Evolutionary conservation across 2,113 vertebrate genomes (phyloP), one percentile per base, ranked within the genome.

Genomic region (Campylorhamphus procurvoides): DNA sequence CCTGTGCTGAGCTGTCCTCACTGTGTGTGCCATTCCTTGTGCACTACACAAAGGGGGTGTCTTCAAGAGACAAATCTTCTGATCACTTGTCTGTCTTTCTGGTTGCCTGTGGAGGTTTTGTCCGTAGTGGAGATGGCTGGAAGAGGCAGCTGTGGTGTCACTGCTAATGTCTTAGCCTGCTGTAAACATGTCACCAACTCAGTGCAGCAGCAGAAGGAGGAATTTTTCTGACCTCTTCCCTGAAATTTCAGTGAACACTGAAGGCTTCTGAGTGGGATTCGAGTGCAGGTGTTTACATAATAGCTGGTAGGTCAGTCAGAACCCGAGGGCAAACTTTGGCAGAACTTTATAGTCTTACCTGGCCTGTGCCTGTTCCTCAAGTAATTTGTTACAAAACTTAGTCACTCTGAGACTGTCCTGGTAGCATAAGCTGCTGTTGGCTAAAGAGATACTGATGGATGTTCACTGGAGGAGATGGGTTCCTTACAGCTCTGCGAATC

Each of bases 261-360:
- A 9, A 72, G 37, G 5, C 14, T 49, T 37, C 3, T 12, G 72
- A 24, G 47, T 24, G 44, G 18, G 35, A 55, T 46, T 63, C 16
- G 24, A 27, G 23, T 27, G 37, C 9, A n/a, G n/a, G 12, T 24
- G 55, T 68, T 92, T 46, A 37, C 14, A 2, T 73, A 33, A n/a
- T 14, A 71, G 14, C 20, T 69, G 18, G 35, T 27, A 35, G 73
- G 53, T 73, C 50, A 66, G 4, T 24, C 18, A 67, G 14, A 58
- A 76, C 47, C 18, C 0, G 0, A 33, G 42, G 28, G 7, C 13
- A 42, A 69, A 29, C 37, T 27, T 66, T 19, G 52, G 18, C 29
- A 19, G 11, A 40, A 22, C 39, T 66, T 5, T 6, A 23, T 18
- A 62, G 24, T 60, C 22, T 67, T 40, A 56, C 12, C 19, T 39